Base-by-base conservation (phyloP, 2,113 vertebrate genomes). In the Laterallus jamaicensis region DNA sequence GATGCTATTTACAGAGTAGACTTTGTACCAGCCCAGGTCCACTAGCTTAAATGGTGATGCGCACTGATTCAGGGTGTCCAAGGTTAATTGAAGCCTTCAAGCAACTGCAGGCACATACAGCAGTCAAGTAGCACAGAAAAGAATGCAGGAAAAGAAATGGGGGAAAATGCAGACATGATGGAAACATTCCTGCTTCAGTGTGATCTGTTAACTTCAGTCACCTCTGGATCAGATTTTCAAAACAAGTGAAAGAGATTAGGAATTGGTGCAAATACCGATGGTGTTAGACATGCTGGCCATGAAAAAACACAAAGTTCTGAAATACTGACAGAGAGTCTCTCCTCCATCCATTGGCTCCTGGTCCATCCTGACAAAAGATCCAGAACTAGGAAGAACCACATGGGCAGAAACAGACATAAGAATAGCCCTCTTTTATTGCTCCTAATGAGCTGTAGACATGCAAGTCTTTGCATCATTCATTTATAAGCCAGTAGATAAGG, bases 151-250 rank as follows among this genome's bases (percentile, higher is more conserved):
- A 93, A 92, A 81, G 8, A 81, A 73, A 70, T 14, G 10, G 2
- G 3, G 4, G 17, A 2, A 85, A 92, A 75, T 10, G 39, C 4
- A 42, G 16, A 40, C 0, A 0, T 10, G 40, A 64, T 3, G 1
- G 63, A 79, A 90, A 44, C 14, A 3, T 11, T 59, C 2, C 1
- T 78, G 17, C 13, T 83, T 84, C n/a, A 60, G 28, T 18, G 28
- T 21, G 15, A 69, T 8, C 4, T 5, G 49, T 64, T 20, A 37
- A 25, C 18, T 70, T 55, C 9, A n/a, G 6, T 52, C 47, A 62
- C 9, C 5, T 37, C 52, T 37, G 15, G 4, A 11, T 54, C 49
- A 62, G 42, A 12, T 69, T 87, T 80, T 40, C 25, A 29, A 89
- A 84, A 54, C 8, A 63, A 35, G 7, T 21, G 66, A 85, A 11